Conservation (phyloP, 2,888 invertebrate species). For the Petrolisthes cinctipes region DNA sequence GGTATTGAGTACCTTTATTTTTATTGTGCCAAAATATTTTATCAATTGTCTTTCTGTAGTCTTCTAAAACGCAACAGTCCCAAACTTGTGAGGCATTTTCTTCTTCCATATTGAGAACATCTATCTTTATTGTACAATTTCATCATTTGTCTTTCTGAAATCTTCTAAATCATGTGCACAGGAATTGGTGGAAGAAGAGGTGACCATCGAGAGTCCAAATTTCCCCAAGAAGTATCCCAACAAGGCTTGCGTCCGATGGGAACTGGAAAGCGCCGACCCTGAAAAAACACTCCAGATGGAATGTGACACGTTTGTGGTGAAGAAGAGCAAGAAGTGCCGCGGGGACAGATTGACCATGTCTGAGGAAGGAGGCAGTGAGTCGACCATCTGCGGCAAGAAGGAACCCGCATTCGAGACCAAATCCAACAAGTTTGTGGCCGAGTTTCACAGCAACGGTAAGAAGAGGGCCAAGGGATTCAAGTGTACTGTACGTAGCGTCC, state of each 20-base stretch:
- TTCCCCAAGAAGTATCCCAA: neutral
- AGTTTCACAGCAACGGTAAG: neutral
- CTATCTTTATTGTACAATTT: too few species aligned
- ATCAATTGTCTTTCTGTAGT: too few species aligned
- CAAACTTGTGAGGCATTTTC: too few species aligned
- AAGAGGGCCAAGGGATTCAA: conserved; percentile 17
- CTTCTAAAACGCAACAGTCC: too few species aligned
- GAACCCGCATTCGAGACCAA: neutral
- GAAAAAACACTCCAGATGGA: neutral
- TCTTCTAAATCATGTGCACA: too few species aligned
- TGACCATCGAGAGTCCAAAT: neutral
- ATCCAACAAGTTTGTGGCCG: neutral
- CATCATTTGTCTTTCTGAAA: too few species aligned
- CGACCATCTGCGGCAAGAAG: conserved; percentile 25
- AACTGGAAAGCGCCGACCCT: neutral
- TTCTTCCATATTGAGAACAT: too few species aligned
- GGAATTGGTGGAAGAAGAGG: neutral
- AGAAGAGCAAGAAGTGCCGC: neutral
- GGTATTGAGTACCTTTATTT: too few species aligned
- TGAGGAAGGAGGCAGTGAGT: neutral
- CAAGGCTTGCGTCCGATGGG: neutral
- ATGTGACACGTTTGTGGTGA: neutral
- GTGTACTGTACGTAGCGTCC: conserved; percentile 15
- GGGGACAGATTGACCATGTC: neutral
- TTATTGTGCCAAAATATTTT: too few species aligned